phyloP scores from a whole-genome alignment of 92 coral and sea anemone species.

The Palythoa grandis region DNA sequence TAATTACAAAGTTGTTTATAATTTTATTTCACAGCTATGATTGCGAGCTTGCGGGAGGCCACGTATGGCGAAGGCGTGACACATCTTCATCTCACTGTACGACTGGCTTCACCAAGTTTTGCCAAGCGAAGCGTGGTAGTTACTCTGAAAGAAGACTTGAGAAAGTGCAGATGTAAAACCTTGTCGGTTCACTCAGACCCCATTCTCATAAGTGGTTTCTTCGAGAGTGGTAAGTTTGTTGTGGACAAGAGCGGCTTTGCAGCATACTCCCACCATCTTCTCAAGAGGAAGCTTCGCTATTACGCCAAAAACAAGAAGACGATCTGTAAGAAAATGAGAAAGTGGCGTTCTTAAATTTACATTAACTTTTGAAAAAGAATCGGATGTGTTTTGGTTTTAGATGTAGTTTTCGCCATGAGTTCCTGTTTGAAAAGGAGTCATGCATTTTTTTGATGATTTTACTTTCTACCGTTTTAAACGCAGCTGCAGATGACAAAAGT shows the following conservation, averaged over 20 bases:
- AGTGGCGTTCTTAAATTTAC: neutral
- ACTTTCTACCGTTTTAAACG: no score
- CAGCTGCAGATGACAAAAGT: no score
- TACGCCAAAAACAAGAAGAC: constrained; percentile 26
- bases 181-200: constrained; percentile 31
- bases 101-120: constrained; percentile 6
- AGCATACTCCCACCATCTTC: constrained; percentile 39
- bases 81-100: constrained; percentile 14
- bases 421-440: no score
- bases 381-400: neutral
- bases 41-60: constrained; percentile 18
- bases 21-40: constrained; percentile 31
- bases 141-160: constrained; percentile 35
- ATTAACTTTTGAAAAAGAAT: neutral
- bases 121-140: constrained; percentile 21
- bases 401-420: no score
- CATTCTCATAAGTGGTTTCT: constrained; percentile 21
- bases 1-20: no score
- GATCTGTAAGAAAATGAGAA: constrained; percentile 8
- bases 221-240: constrained; percentile 16
- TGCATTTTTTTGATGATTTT: no score
- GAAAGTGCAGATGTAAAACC: constrained; percentile 38
- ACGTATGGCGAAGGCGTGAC: constrained; percentile 42
- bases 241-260: constrained; percentile 10
- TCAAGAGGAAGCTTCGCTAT: constrained; percentile 33